phyloP scores from a whole-genome alignment of 2,797 vertebrate genomes.

The Pseudopleuronectes americanus region DNA sequence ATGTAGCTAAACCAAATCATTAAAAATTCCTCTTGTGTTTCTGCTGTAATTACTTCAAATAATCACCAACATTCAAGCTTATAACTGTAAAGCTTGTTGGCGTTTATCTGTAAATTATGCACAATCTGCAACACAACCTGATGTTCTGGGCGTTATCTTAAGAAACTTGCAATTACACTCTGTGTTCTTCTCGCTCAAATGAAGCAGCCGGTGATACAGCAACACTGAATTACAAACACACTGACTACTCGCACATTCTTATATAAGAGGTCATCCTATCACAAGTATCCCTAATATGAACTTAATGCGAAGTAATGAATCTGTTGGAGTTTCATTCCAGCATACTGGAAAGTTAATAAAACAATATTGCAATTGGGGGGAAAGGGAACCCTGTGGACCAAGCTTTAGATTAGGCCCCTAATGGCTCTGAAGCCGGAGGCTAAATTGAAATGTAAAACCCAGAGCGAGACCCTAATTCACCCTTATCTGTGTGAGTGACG shows the following conservation, averaged over 20 bases:
- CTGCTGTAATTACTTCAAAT: slow-evolving; percentile 13
- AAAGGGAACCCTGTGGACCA: slow-evolving; percentile 82
- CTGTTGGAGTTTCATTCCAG: slow-evolving; percentile 84
- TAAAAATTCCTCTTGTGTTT: neutral
- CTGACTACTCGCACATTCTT: slow-evolving; percentile 75
- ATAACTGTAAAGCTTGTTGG: slow-evolving; percentile 13
- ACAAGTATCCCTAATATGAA: slow-evolving; percentile 94
- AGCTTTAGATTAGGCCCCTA: slow-evolving; percentile 93
- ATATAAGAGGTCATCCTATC: slow-evolving; percentile 90
- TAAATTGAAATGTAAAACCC: slow-evolving; percentile 90
- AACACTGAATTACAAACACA: slow-evolving; percentile 63
- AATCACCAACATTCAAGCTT: neutral
- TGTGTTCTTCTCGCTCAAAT: slow-evolving; percentile 61
- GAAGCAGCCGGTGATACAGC: slow-evolving; percentile 70
- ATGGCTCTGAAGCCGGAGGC: slow-evolving; percentile 93
- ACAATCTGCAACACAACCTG: slow-evolving; percentile 21
- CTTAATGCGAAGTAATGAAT: slow-evolving; percentile 94
- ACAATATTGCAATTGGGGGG: slow-evolving; percentile 83
- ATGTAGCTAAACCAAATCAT: slow-evolving; percentile 1
- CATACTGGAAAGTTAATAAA: slow-evolving; percentile 95
- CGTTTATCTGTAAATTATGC: slow-evolving; percentile 21
- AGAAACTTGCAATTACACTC: slow-evolving; percentile 74
- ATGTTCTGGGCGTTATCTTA: slow-evolving; percentile 51
- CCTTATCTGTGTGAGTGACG: slow-evolving; percentile 84
- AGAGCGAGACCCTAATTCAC: slow-evolving; percentile 89